phyloP scores from a whole-genome alignment of 2,797 vertebrate genomes.

The Siniperca undulata region DNA sequence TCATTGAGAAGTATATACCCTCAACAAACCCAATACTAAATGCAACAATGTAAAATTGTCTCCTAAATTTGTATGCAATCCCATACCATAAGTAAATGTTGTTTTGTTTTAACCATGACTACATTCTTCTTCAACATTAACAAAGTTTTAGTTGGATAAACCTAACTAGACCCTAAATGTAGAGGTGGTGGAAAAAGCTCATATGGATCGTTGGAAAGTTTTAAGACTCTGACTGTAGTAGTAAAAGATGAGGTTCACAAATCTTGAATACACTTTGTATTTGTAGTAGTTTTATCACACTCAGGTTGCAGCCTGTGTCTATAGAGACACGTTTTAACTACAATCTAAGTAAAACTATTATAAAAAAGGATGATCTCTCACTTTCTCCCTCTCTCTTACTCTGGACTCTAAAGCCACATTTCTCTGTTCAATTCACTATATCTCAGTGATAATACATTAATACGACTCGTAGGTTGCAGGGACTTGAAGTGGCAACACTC shows the following conservation, averaged over 20 bases:
- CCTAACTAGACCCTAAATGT: too few species aligned
- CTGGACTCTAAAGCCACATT: conserved; percentile 19
- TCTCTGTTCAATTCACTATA: conserved; percentile 31
- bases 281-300: neutral
- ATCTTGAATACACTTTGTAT: neutral
- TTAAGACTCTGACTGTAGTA: neutral
- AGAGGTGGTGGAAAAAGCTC: too few species aligned
- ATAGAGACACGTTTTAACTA: neutral
- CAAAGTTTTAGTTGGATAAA: too few species aligned
- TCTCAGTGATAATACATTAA: conserved; percentile 20
- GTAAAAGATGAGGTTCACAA: neutral
- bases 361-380: conserved; percentile 2
- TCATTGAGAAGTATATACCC: too few species aligned
- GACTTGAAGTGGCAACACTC: conserved; percentile 15
- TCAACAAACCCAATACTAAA: too few species aligned
- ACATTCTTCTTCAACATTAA: too few species aligned
- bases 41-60: too few species aligned
- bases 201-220: neutral
- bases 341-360: conserved; percentile 3
- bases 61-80: too few species aligned
- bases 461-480: neutral
- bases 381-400: neutral
- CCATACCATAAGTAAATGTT: too few species aligned
- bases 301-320: neutral
- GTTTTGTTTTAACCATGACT: too few species aligned